Percentiles rank a stretch among this genome's conserved stretches.
Conservation (phyloP, 2,888 invertebrate species). For the Hermaeophaga mercurialis region DNA sequence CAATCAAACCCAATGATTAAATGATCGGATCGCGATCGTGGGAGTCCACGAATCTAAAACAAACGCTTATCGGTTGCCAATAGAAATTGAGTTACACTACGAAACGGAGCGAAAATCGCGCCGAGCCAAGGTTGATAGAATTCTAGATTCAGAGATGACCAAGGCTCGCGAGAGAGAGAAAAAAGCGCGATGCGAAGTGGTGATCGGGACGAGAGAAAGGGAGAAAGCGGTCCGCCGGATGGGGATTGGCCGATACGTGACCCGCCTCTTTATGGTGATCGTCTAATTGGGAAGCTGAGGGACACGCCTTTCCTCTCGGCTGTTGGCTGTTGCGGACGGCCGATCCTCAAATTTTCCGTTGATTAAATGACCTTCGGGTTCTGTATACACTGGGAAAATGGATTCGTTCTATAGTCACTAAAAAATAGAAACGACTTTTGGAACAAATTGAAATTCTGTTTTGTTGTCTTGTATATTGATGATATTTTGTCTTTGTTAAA, state of each 20-base stretch:
- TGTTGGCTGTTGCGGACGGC: conserved; percentile 36
- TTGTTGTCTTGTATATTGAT: too few species aligned
- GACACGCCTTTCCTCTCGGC: conserved; percentile 45
- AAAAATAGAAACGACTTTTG: too few species aligned
- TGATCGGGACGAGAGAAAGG: conserved; percentile 16
- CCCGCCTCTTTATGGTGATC: conserved; percentile 47
- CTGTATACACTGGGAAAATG: not conserved
- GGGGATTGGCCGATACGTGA: conserved; percentile 45
- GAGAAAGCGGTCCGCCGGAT: conserved; percentile 14
- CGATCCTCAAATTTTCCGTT: not conserved
- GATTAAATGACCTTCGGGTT: not conserved
- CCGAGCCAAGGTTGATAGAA: conserved; percentile 20
- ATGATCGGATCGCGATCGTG: not conserved
- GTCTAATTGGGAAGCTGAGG: conserved; percentile 51
- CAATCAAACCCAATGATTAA: conserved; percentile 15
- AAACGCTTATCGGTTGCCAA: conserved; percentile 26
- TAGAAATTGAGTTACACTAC: conserved; percentile 1
- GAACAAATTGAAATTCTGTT: too few species aligned
- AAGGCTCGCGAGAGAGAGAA: conserved; percentile 6
- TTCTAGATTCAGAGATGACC: conserved; percentile 18
- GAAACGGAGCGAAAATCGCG: not conserved
- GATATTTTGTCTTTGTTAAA: too few species aligned
- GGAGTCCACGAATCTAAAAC: conserved; percentile 23
- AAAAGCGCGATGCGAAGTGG: not conserved
- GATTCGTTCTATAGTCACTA: too few species aligned